phyloP scores from a whole-genome alignment of 2,888 invertebrate genomes.

The Drosophila glabriapex region DNA sequence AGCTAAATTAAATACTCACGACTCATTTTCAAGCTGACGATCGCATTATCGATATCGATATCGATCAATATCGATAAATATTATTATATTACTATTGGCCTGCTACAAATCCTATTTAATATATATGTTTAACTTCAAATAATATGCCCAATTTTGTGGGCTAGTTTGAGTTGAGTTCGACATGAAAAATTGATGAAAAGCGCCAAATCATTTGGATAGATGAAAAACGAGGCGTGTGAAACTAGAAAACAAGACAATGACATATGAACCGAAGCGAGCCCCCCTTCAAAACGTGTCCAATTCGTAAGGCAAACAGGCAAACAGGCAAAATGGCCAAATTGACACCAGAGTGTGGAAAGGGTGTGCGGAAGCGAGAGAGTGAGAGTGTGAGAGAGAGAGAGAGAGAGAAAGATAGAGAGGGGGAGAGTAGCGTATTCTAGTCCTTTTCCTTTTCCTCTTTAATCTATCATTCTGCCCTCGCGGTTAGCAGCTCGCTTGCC shows the following conservation, averaged over 20 bases:
- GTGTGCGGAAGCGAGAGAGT: background rate
- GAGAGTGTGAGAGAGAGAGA: background rate
- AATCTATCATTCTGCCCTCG: conserved; percentile 78
- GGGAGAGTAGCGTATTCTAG: background rate
- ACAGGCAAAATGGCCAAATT: conserved; percentile 53
- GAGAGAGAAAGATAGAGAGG: background rate
- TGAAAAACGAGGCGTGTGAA: conserved; percentile 50
- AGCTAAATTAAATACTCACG: background rate
- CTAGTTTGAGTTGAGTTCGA: conserved; percentile 2
- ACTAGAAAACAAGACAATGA: conserved; percentile 59
- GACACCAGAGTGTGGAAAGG: conserved; percentile 1
- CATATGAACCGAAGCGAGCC: conserved; percentile 51
- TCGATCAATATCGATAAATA: background rate
- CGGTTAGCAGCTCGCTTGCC: conserved; percentile 36
- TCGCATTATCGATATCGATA: background rate
- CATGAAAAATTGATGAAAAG: conserved; percentile 43
- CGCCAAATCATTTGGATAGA: conserved; percentile 63
- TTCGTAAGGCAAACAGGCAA: conserved; percentile 55
- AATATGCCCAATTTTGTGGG: background rate
- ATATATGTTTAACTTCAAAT: background rate
- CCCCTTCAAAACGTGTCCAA: conserved; percentile 54
- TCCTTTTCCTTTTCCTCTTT: conserved; percentile 45
- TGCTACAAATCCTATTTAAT: background rate
- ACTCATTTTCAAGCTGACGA: background rate
- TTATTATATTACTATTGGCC: background rate